These are phyloP conservation scores for Drosophila borborema DNA, from an alignment of 2,888 invertebrate genomes.

Conservation along the genomic window DNA sequence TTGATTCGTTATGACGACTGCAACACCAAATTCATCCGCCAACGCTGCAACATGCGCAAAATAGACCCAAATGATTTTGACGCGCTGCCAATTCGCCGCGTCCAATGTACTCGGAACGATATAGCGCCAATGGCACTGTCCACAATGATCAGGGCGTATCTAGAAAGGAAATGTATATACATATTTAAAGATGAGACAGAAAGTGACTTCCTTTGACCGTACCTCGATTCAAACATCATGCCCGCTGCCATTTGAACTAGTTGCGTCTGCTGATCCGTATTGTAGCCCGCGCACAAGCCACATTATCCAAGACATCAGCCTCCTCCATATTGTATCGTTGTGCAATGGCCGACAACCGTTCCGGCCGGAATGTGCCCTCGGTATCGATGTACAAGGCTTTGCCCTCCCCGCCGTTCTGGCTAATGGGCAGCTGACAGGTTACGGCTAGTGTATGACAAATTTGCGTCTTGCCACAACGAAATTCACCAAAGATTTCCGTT, in stretches of 20 bases:
- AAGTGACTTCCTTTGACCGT: background rate
- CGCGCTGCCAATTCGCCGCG: slow-evolving; percentile 95
- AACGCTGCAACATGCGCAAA: slow-evolving; percentile 96
- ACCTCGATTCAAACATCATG: slow-evolving; percentile 98
- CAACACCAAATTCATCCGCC: slow-evolving; percentile 99
- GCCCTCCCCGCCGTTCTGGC: slow-evolving; percentile 99
- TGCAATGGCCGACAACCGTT: slow-evolving; percentile 95
- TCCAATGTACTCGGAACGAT: slow-evolving; percentile 97
- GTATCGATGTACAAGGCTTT: slow-evolving; percentile 99
- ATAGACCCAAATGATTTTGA: slow-evolving; percentile 97
- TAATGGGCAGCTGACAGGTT: slow-evolving; percentile 98
- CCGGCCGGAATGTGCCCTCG: slow-evolving; percentile 98
- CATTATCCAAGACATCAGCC: slow-evolving; percentile 97
- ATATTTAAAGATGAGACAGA: background rate
- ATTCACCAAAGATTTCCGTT: slow-evolving; percentile 99
- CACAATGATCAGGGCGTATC: slow-evolving; percentile 97
- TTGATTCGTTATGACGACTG: slow-evolving; percentile 99
- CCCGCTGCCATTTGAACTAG: slow-evolving; percentile 96
- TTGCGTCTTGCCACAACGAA: slow-evolving; percentile 98
- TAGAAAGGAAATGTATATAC: slow-evolving; percentile 75
- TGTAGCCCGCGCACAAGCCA: slow-evolving; percentile 98
- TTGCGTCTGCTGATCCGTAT: slow-evolving; percentile 98
- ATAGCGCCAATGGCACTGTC: slow-evolving; percentile 98
- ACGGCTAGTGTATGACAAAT: slow-evolving; percentile 98
- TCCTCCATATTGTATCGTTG: slow-evolving; percentile 95